Base-by-base conservation (phyloP, 2,888 invertebrate species). In the Nebria brevicollis region DNA sequence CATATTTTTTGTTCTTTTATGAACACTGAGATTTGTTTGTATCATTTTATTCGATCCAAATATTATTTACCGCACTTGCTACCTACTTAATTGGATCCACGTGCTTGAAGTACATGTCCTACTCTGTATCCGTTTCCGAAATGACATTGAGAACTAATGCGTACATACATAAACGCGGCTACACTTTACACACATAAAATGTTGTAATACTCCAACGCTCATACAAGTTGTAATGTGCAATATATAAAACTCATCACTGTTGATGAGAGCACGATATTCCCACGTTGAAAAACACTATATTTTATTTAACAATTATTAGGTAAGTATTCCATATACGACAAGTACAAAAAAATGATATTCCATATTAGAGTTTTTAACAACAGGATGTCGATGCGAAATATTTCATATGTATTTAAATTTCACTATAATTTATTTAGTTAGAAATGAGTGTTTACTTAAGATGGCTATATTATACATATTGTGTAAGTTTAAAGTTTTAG, bases 121-220 rank as follows among this genome's bases (percentile, higher is more conserved):
- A 79, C 75, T 79, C 75, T 66, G 70, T 41, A 79, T 79, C 79
- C 79, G 79, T 75, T 79, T 75, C 79, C 79, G 74, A 75, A 25
- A 25, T 79, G 79, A 79, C 79, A 79, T 75, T 79, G 74, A 79
- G 72, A 66, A 25, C n/a, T 66, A 15, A 13, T 66, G 11, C 25
- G 66, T 25, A 25, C 66, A 25, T 11, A 25, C 25, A 13, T 11
- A 20, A 7, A 8, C 65, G 65, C 65, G 65, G n/a, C 7, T 66
- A 25, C 25, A 66, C 15, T 34, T 34, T 34, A 34, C 34, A 34
- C 34, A 34, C 34, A 34, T 34, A 7, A 66, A 66, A 66, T 66
- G 66, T 66, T 66, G 66, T 66, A 66, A 66, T 66, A 66, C 8
- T 15, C 25, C 25, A 25, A 66, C 66, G 66, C 66, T 8, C 66